Evolutionary conservation across 2,888 invertebrate species (phyloP).

Genomic region (Ferrisia virgata): DNA sequence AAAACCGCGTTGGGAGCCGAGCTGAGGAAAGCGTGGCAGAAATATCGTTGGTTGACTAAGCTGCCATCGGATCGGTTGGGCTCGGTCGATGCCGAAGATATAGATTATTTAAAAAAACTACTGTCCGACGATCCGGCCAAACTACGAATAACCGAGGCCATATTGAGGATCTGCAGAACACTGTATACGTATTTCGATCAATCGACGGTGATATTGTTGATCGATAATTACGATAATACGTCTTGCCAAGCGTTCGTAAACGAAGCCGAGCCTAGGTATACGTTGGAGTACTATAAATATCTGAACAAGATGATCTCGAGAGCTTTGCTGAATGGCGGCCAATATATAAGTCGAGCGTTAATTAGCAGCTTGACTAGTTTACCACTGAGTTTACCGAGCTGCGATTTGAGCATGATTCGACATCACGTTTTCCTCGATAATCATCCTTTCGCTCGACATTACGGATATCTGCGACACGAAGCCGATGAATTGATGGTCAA

Average conservation of each 20-base stretch:
- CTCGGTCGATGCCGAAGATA: neutral
- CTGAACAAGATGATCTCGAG: neutral
- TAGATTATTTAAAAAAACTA: neutral
- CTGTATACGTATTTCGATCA: neutral
- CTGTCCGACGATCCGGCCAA: neutral
- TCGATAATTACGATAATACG: neutral
- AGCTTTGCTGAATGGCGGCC: neutral
- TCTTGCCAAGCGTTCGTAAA: neutral
- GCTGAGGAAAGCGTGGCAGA: neutral
- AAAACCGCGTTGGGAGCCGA: neutral
- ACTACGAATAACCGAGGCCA: neutral
- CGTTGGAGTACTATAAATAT: neutral
- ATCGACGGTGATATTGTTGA: neutral
- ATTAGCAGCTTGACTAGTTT: neutral
- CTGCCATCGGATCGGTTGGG: neutral
- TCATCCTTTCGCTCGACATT: neutral
- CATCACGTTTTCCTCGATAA: neutral
- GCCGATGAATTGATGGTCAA: neutral
- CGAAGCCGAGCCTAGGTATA: neutral
- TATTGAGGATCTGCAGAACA: neutral
- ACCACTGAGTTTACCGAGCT: neutral
- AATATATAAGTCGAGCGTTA: neutral
- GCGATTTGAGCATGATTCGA: neutral
- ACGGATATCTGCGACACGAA: neutral
- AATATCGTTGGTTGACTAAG: neutral